Evolutionary conservation across 2,888 invertebrate species (phyloP), one percentile per base, ranked within the genome.

Genomic region (Asteroscopus sphinx): DNA sequence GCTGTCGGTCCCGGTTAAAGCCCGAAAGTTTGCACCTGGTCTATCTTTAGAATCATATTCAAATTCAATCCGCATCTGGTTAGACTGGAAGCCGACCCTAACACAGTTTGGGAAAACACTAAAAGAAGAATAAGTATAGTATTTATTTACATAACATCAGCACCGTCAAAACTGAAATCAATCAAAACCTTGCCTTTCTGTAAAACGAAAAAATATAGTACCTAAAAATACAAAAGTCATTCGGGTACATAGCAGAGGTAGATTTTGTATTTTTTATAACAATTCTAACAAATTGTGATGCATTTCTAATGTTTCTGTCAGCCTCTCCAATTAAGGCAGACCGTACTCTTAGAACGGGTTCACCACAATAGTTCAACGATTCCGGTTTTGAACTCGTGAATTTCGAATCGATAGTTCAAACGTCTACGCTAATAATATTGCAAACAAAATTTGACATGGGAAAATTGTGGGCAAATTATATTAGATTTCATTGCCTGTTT

Each of bases 281-380:
- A 64, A 57, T 61, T 8, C 49, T n/a, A 47, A 54, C 35, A 56
- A 64, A 67, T 51, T 59, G 54, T 69, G 42, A 64, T 76, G 73
- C 66, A 73, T 69, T 68, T 76, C 36, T 70, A 73, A 67, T 76
- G 73, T 57, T 72, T 46, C 70, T 76, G 74, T 76, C 76, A 74
- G 48, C 64, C 52, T 58, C 26, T 35, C 51, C 73, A 74, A 76
- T 76, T 72, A 65, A 54, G 65, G n/a, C 37, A n/a, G 21, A 46
- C 51, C 60, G 48, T 17, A 33, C 52, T 57, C 68, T 54, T n/a
- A 39, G 40, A n/a, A 28, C 17, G 52, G 48, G 59, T 49, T 68
- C 52, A 15, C 46, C 45, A 46, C 49, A 40, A 45, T 48, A 60
- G 68, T 72, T 65, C 73, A 76, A 56, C 15, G 58, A 39, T 42